Conservation (phyloP, 2,113 vertebrate genomes). For the Triplophysa siluroides region DNA sequence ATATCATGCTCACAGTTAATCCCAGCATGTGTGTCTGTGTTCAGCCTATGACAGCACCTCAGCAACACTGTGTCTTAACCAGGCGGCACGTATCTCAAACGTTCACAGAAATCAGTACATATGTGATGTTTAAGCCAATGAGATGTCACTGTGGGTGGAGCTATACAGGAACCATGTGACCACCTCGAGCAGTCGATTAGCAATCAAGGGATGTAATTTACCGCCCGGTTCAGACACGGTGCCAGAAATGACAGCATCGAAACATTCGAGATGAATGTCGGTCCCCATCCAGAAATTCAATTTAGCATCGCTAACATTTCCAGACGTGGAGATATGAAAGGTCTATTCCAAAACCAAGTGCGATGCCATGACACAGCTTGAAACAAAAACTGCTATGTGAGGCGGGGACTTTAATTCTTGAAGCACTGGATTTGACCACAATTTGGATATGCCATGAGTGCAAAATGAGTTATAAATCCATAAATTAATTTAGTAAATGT, state of each 20-base stretch:
- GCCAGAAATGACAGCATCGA: not conserved
- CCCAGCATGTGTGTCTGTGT: not conserved
- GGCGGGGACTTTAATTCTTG: no score
- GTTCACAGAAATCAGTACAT: not conserved
- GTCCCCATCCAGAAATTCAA: not conserved
- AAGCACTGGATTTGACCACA: no score
- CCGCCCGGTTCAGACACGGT: not conserved
- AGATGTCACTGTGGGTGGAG: not conserved
- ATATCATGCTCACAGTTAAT: not conserved
- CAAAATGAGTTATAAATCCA: no score
- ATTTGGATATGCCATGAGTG: no score
- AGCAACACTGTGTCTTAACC: conserved; percentile 10
- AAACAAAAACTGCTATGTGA: no score
- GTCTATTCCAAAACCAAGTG: conserved; percentile 22
- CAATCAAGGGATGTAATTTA: not conserved
- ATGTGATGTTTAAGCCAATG: not conserved
- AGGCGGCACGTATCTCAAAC: not conserved
- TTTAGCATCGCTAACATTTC: not conserved
- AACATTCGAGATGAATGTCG: conserved; percentile 7
- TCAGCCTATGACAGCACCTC: not conserved
- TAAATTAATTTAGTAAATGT: no score
- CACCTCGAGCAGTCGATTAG: not conserved
- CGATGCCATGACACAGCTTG: not conserved
- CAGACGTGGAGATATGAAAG: not conserved
- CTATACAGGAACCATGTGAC: not conserved